A percentile compares a stretch with the other conserved stretches of the same genome.
phyloP scores from a whole-genome alignment of 2,113 vertebrate genomes.

The Tursiops truncatus region DNA sequence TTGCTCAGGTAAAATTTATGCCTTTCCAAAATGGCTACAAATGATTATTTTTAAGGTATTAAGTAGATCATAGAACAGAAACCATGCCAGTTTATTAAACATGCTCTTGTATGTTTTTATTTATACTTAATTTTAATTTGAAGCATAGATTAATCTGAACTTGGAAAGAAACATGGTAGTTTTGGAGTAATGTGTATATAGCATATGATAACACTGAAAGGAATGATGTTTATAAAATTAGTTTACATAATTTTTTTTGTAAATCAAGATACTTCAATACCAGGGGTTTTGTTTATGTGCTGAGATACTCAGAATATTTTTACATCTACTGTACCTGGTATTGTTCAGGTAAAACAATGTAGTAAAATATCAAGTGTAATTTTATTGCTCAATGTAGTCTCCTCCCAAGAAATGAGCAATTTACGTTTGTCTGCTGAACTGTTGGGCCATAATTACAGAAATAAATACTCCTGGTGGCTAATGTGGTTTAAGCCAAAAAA shows the following conservation, averaged over 20 bases:
- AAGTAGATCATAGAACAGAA: constrained; percentile 7
- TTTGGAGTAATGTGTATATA: neutral
- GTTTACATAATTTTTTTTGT: neutral
- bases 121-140: constrained; percentile 14
- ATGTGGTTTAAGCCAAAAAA: neutral
- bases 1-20: constrained; percentile 35
- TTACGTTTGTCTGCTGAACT: neutral
- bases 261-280: neutral
- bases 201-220: neutral
- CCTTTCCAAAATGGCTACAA: constrained; percentile 25
- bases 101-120: constrained; percentile 2
- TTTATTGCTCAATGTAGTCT: neutral
- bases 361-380: neutral
- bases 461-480: neutral
- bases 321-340: neutral
- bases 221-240: neutral
- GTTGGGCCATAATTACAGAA: neutral
- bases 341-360: neutral
- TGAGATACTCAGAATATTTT: neutral
- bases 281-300: neutral
- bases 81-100: neutral
- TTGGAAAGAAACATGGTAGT: constrained; percentile 14
- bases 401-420: neutral
- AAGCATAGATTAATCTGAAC: constrained; percentile 47
- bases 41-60: neutral